These are phyloP conservation scores for Procambarus clarkii DNA, from an alignment of 1,140 invertebrate genomes.

Conservation along the genomic window DNA sequence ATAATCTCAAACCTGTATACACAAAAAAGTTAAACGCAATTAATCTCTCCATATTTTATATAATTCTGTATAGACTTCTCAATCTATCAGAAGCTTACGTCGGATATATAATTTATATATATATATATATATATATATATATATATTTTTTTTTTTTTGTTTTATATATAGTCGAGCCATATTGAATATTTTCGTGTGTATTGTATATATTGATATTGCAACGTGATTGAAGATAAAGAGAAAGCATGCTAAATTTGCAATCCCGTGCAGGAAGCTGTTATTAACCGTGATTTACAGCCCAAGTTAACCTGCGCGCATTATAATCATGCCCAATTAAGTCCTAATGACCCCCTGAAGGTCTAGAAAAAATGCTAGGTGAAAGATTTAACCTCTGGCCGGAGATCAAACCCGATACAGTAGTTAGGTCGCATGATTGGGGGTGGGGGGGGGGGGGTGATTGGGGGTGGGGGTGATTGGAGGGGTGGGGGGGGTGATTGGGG, in stretches of 20 bases:
- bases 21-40: too few species aligned
- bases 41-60: too few species aligned
- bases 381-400: neutral
- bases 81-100: too few species aligned
- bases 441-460: neutral
- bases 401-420: too few species aligned
- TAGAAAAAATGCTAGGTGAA: neutral
- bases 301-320: conserved; percentile 6
- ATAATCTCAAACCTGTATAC: too few species aligned
- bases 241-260: neutral
- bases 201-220: too few species aligned
- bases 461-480: neutral
- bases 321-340: neutral
- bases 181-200: too few species aligned
- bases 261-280: neutral
- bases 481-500: neutral
- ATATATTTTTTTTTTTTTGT: too few species aligned
- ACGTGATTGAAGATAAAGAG: neutral
- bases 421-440: neutral
- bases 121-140: too few species aligned
- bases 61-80: too few species aligned
- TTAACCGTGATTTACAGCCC: neutral
- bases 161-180: too few species aligned
- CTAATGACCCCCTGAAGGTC: neutral
- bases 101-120: too few species aligned